Percentiles rank a stretch among this genome's conserved stretches.
These are phyloP conservation scores for Prionchulus punctatus DNA, from an alignment of 2,888 invertebrate species.

Conservation along the genomic window DNA sequence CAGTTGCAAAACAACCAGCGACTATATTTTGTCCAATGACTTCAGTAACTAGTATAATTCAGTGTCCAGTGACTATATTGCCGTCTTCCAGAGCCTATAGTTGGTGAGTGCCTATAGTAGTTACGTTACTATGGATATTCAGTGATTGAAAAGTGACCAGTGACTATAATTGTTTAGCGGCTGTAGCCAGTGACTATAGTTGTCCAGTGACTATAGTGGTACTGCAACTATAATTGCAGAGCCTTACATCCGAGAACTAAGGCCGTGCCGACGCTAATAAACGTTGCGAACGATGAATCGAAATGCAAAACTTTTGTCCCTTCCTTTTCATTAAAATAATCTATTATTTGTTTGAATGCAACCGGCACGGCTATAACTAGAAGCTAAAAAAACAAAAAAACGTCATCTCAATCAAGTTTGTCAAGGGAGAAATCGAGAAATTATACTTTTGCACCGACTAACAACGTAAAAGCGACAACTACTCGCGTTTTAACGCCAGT, in stretches of 20 bases:
- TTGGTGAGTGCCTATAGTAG: too few relatives aligned
- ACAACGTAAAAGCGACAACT: conserved; percentile 48
- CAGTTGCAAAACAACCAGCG: not conserved
- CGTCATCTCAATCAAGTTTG: not conserved
- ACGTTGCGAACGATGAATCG: conserved; percentile 17
- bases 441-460: conserved; percentile 39
- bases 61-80: too few relatives aligned
- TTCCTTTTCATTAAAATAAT: conserved; percentile 56
- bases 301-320: conserved; percentile 21
- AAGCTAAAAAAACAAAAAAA: conserved; percentile 40
- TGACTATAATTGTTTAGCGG: too few relatives aligned
- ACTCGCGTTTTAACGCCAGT: conserved; percentile 58
- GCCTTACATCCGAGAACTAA: conserved; percentile 14
- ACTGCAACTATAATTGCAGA: too few relatives aligned
- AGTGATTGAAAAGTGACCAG: not conserved
- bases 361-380: conserved; percentile 85
- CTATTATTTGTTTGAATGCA: conserved; percentile 80
- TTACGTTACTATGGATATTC: too few relatives aligned
- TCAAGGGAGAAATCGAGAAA: not conserved
- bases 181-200: too few relatives aligned
- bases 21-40: not conserved
- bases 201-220: too few relatives aligned
- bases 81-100: too few relatives aligned
- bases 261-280: conserved; percentile 23
- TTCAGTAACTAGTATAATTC: not conserved